A percentile compares a stretch with the other conserved stretches of the same genome.
These are phyloP conservation scores for Chrysogorgia sp. DNA, from an alignment of 92 coral and sea anemone genomes.

Conservation along the genomic window DNA sequence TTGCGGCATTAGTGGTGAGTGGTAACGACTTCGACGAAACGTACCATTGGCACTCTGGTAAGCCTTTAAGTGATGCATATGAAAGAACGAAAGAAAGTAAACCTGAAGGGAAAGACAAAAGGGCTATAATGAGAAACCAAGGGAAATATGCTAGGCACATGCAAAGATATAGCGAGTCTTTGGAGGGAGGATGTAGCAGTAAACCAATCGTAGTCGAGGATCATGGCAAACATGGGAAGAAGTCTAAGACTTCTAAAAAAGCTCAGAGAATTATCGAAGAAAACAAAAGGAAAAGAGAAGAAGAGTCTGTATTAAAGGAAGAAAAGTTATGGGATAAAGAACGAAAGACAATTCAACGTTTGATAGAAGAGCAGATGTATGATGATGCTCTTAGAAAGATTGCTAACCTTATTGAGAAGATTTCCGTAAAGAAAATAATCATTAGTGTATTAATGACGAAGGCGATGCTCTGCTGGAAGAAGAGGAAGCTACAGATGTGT, in stretches of 20 bases:
- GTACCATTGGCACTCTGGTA: slow-evolving; percentile 77
- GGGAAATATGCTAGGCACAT: slow-evolving; percentile 29
- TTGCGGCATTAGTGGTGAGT: slow-evolving; percentile 34
- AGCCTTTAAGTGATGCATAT: slow-evolving; percentile 68
- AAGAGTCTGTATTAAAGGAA: slow-evolving; percentile 25
- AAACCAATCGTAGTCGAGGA: slow-evolving; percentile 25
- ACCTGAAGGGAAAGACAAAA: slow-evolving; percentile 9
- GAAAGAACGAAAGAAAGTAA: slow-evolving; percentile 50
- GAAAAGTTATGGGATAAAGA: slow-evolving; percentile 36
- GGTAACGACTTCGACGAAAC: slow-evolving; percentile 72
- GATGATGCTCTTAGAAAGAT: slow-evolving; percentile 32
- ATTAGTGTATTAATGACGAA: slow-evolving; percentile 47
- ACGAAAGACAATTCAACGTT: not conserved
- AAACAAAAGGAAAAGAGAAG: slow-evolving; percentile 38
- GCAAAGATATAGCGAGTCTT: slow-evolving; percentile 61
- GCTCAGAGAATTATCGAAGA: slow-evolving; percentile 30
- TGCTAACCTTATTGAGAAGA: slow-evolving; percentile 26
- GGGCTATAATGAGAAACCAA: slow-evolving; percentile 12
- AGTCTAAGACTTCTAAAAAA: slow-evolving; percentile 33
- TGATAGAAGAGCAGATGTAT: not conserved
- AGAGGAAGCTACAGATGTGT: slow-evolving; percentile 59
- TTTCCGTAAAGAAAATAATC: slow-evolving; percentile 29
- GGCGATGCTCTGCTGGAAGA: slow-evolving; percentile 43
- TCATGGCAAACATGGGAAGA: slow-evolving; percentile 30
- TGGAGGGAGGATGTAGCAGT: slow-evolving; percentile 36